Conservation (phyloP, 2,888 invertebrate genomes). For the Adelphocoris suturalis region DNA sequence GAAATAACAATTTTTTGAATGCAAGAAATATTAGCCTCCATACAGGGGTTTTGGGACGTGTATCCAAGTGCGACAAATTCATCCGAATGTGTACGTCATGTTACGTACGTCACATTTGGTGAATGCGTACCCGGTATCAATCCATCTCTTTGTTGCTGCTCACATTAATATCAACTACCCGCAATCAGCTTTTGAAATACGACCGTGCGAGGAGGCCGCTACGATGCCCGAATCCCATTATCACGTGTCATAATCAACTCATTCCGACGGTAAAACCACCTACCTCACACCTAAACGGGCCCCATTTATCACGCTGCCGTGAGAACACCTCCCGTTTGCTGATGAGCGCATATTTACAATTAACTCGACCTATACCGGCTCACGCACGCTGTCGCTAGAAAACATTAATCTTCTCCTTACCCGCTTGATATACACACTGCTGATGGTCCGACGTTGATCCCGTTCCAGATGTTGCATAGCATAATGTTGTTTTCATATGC, state of each 20-base stretch:
- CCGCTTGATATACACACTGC: not conserved
- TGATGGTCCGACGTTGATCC: not conserved
- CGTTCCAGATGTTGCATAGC: too few species aligned
- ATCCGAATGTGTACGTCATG: too few species aligned
- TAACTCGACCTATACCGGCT: slow-evolving; percentile 8
- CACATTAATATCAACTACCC: slow-evolving; percentile 36
- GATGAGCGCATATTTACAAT: slow-evolving; percentile 39
- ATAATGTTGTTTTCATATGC: too few species aligned
- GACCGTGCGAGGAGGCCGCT: not conserved
- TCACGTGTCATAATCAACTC: slow-evolving; percentile 32
- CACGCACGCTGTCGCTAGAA: not conserved
- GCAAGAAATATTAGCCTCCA: too few species aligned
- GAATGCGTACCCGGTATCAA: not conserved
- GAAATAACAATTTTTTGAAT: too few species aligned
- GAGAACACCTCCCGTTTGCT: slow-evolving; percentile 7
- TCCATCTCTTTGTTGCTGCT: not conserved
- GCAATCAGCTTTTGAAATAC: slow-evolving; percentile 32
- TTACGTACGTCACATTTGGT: too few species aligned
- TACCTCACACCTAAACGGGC: not conserved
- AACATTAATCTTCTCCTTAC: slow-evolving; percentile 4
- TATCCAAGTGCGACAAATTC: too few species aligned
- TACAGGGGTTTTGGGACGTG: too few species aligned
- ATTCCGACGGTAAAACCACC: slow-evolving; percentile 13
- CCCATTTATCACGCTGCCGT: slow-evolving; percentile 28
- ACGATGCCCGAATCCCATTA: slow-evolving; percentile 19